Conservation (phyloP, 1,140 invertebrate genomes). For the Eurosta solidaginis region DNA sequence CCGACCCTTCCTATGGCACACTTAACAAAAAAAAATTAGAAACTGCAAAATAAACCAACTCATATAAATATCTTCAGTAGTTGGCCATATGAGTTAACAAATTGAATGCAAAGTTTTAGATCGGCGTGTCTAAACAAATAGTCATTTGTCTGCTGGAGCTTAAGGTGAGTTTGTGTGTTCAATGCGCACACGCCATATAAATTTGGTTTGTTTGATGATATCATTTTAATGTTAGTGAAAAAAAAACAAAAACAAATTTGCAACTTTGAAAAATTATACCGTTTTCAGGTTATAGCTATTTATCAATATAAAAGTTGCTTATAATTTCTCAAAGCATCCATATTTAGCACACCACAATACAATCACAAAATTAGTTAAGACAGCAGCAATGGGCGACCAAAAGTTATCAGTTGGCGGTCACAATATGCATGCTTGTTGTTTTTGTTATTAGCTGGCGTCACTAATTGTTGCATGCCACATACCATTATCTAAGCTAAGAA, state of each 20-base stretch:
- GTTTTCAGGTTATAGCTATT: background rate
- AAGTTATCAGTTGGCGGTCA: background rate
- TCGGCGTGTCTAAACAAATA: background rate
- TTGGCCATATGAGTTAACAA: background rate
- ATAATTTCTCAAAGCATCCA: background rate
- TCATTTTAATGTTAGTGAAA: background rate
- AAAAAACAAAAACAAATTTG: too few relatives aligned
- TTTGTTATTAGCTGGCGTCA: background rate
- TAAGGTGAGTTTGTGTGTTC: background rate
- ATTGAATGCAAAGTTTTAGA: background rate
- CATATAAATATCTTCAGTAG: too few relatives aligned
- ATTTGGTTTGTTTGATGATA: background rate
- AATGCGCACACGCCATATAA: background rate
- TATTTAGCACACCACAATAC: conserved; percentile 13
- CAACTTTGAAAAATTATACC: background rate
- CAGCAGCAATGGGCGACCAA: background rate
- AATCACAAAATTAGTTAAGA: background rate
- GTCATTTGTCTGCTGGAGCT: background rate
- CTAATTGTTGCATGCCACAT: background rate
- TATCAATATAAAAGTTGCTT: background rate
- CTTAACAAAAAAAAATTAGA: too few relatives aligned
- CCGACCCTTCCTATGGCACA: too few relatives aligned
- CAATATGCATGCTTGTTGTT: background rate
- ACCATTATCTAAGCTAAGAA: background rate
- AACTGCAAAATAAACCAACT: too few relatives aligned